Evolutionary conservation across 2,888 invertebrate genomes (phyloP).

Genomic region (Athalia cordata): DNA sequence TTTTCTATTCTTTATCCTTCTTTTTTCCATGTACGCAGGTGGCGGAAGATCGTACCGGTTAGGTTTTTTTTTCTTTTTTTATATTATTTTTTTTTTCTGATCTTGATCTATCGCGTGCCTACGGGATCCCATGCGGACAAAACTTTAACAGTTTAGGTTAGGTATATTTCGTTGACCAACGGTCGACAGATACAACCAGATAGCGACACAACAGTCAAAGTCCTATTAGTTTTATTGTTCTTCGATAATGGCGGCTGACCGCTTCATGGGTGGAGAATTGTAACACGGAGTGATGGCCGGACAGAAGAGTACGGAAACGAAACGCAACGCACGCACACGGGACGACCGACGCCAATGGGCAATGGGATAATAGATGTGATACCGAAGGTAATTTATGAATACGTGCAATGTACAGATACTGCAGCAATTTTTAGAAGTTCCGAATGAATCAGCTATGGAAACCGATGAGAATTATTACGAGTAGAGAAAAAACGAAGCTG

Average conservation of each 20-base stretch:
- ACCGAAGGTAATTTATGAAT: conserved; percentile 45
- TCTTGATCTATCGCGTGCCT: conserved; percentile 61
- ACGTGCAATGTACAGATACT: neutral
- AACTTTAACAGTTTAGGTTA: conserved; percentile 64
- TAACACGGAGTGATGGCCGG: conserved; percentile 38
- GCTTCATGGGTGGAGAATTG: neutral
- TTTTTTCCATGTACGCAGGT: neutral
- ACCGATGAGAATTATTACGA: no score
- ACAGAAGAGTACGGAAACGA: conserved; percentile 34
- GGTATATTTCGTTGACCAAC: conserved; percentile 55
- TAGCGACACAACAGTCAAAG: conserved; percentile 58
- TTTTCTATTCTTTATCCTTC: neutral
- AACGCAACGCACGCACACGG: conserved; percentile 58
- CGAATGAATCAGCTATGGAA: neutral
- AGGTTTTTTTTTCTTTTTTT: neutral
- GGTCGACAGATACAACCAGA: conserved; percentile 63
- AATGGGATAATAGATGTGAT: conserved; percentile 60
- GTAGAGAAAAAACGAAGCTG: no score
- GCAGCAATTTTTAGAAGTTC: neutral
- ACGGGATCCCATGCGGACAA: conserved; percentile 50
- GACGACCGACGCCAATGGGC: conserved; percentile 56
- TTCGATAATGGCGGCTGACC: conserved; percentile 55
- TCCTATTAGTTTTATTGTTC: conserved; percentile 61
- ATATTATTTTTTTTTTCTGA: neutral
- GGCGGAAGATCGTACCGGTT: conserved; percentile 18